Base-by-base conservation (phyloP, 2,797 vertebrate species). In the Chelon auratus region DNA sequence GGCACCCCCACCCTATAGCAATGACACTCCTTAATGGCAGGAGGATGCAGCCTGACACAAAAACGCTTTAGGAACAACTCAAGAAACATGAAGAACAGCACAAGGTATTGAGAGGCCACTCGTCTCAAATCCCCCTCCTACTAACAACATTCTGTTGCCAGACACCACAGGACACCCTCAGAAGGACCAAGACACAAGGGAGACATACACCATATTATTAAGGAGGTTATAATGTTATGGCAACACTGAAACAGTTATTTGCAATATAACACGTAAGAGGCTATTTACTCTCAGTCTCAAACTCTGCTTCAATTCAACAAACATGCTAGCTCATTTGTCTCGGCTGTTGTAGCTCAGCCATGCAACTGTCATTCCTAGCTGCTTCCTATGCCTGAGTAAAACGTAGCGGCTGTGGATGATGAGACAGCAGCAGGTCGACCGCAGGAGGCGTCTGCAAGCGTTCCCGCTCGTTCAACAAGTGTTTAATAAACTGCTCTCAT, bases 321-420 rank as follows among this genome's bases (percentile, higher is more conserved):
- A 48, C 8, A 48, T 9, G n/a, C 17, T 8, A 26, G 51, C 48
- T 66, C 42, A 43, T 10, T 40, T 3, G 12, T 40, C 43, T 47
- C 20, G 12, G 11, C n/a, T 50, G 48, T 4, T 12, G 9, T 11
- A 22, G 48, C 17, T 47, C 30, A 33, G 13, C 18, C 37, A 43
- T 57, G 22, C 57, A 56, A 63, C 37, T 43, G 59, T 26, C 26
- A 6, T 53, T 45, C 30, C 24, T 47, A 22, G 59, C 52, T 63
- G 33, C 17, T 57, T 62, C 58, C n/a, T 74, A 54, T 61, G 14
- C 67, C 53, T 62, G 59, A 51, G 52, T 57, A 18, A 60, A 54
- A 55, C 55, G 51, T 24, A 22, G 18, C 33, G 57, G 48, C 43
- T 60, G 43, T 24, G 45, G 37, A 59, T 59, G 52, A 53, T 55